Base-by-base conservation (phyloP, 2,797 vertebrate species). In the Enteromius treurensis region DNA sequence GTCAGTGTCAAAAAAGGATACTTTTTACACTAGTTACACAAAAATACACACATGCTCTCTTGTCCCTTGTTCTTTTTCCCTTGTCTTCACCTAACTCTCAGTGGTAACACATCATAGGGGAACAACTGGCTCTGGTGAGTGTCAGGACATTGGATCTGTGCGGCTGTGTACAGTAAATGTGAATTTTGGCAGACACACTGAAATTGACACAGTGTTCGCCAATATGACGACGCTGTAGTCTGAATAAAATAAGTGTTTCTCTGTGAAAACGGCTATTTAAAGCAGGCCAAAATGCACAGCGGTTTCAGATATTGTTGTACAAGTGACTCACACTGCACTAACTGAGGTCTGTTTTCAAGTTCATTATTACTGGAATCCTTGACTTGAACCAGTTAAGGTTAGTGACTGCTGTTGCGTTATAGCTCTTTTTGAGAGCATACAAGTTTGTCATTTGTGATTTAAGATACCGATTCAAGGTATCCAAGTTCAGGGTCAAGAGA, bases 211-310 rank as follows among this genome's bases (percentile, higher is more conserved):
- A 40, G 34, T 14, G 29, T 68, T 79, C 64, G 81, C 85, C 85
- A 85, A 83, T 62, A 83, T 53, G 40, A 76, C 34, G 67, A 85
- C 71, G 64, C 77, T 80, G 60, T 62, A 19, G 67, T 67, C 73
- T 77, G 49, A 76, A 45, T 70, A 82, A 84, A 80, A 67, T 34
- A 86, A 70, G 74, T 23, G 49, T 42, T 62, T 79, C 23, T 51
- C 58, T 64, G 64, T 47, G 76, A 71, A 83, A 87, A 84, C 45
- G 47, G 65, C 67, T 81, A 10, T 83, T 84, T 71, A 78, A 74
- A 79, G 60, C 10, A 17, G 19, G 77, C 77, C 74, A 83, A 81
- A 83, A 71, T n/a, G 65, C 65, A 58, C 17, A 78, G 29, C 23
- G 65, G 77, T 79, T 83, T 79, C 58, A 82, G 51, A 76, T 69